Conservation (phyloP, 2,113 vertebrate genomes). For the Psilopsiagon aurifrons region DNA sequence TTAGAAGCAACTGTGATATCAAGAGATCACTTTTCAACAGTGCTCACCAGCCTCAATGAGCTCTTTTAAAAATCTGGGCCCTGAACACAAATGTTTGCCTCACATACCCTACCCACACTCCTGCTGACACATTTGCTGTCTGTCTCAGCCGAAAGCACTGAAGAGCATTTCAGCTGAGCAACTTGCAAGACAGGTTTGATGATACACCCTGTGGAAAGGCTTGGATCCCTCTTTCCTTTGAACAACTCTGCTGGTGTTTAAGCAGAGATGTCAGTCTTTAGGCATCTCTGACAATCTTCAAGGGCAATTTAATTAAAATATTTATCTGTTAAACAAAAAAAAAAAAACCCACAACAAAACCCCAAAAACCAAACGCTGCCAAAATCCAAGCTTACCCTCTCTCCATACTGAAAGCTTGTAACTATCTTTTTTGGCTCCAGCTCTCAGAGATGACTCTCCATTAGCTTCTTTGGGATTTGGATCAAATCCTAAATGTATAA, state of each 20-base stretch:
- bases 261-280: constrained; percentile 12
- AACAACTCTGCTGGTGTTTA: not conserved
- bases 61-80: not conserved
- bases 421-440: not conserved
- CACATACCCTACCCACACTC: not conserved
- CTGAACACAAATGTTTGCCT: not conserved
- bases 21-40: not conserved
- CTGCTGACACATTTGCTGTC: not conserved
- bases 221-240: not conserved
- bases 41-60: not conserved
- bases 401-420: not conserved
- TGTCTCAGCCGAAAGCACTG: not conserved
- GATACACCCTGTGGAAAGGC: not conserved
- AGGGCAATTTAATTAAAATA: constrained; percentile 13
- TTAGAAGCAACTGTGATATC: not conserved
- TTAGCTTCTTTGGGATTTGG: constrained; percentile 6
- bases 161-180: not conserved
- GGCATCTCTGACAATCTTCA: not conserved
- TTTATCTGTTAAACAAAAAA: constrained; percentile 8
- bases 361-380: not conserved
- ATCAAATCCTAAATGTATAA: constrained; percentile 17
- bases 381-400: not conserved
- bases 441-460: not conserved
- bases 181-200: constrained; percentile 13
- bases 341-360: not conserved